Evolutionary conservation across 1,140 invertebrate genomes (phyloP).

Genomic region (Drosophila burlai): DNA sequence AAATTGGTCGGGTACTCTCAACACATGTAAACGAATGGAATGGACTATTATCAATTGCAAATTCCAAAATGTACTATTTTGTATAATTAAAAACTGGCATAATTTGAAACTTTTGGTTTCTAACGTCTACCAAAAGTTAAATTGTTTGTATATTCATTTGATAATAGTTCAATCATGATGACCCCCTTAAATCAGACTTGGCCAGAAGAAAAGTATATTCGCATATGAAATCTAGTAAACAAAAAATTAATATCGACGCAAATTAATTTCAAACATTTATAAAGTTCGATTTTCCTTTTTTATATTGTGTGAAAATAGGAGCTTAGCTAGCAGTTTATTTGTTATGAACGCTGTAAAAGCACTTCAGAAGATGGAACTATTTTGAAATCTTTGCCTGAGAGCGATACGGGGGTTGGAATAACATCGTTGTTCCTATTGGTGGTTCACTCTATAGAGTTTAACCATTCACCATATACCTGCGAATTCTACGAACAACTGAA

Average conservation of each 20-base stretch:
- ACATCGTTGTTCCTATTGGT: slow-evolving; percentile 52
- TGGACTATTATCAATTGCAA: too few species aligned
- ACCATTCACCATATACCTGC: slow-evolving; percentile 13
- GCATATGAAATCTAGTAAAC: background rate
- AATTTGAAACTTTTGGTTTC: too few species aligned
- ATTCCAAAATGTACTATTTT: too few species aligned
- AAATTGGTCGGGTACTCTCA: too few species aligned
- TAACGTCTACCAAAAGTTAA: too few species aligned
- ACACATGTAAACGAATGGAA: too few species aligned
- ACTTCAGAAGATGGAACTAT: slow-evolving; percentile 65
- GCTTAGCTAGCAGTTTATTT: slow-evolving; percentile 62
- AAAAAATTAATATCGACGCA: slow-evolving; percentile 8
- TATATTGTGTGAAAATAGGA: slow-evolving; percentile 72
- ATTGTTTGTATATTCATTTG: too few species aligned
- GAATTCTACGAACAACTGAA: slow-evolving; percentile 7
- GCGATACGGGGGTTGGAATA: slow-evolving; percentile 55
- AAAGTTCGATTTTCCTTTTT: slow-evolving; percentile 50
- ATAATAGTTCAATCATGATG: too few species aligned
- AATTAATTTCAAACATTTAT: slow-evolving; percentile 43
- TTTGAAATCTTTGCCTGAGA: slow-evolving; percentile 48
- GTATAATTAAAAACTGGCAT: too few species aligned
- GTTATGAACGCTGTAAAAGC: slow-evolving; percentile 45
- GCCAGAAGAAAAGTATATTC: background rate
- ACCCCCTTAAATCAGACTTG: too few species aligned
- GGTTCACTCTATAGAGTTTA: slow-evolving; percentile 16